Evolutionary conservation across 2,888 invertebrate species (phyloP).

Genomic region (Gastrophysa polygoni): DNA sequence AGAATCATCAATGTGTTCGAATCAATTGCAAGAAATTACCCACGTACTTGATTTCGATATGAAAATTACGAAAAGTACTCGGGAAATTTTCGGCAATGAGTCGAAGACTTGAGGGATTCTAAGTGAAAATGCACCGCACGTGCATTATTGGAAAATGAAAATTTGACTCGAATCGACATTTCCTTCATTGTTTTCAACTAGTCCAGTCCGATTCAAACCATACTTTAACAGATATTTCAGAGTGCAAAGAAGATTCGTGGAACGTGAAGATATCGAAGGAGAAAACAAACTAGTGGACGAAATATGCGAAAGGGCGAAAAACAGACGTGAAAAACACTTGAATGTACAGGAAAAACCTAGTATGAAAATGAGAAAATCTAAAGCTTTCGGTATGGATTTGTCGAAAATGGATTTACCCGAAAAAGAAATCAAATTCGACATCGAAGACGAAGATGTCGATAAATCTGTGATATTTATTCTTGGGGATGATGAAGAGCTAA

Average conservation of each 20-base stretch:
- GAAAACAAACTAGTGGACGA: constrained; percentile 21
- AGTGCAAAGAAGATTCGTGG: constrained; percentile 16
- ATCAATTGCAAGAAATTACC: no score
- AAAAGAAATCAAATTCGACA: constrained; percentile 14
- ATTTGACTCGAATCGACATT: not conserved
- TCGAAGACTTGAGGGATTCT: no score
- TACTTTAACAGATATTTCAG: constrained; percentile 71
- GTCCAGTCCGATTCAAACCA: constrained; percentile 66
- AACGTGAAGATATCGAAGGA: constrained; percentile 9
- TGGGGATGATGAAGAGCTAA: constrained; percentile 72
- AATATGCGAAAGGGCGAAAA: constrained; percentile 17
- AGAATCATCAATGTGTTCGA: no score
- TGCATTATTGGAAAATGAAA: constrained; percentile 31
- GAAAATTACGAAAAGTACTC: no score
- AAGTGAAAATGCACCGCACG: no score
- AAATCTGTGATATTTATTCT: constrained; percentile 70
- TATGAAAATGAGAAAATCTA: constrained; percentile 6
- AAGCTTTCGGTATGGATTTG: constrained; percentile 14
- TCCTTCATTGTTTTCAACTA: not conserved
- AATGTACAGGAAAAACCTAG: not conserved
- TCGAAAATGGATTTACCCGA: constrained; percentile 12
- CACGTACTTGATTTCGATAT: no score
- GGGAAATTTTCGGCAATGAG: no score
- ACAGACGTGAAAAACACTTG: not conserved
- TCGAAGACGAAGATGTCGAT: constrained; percentile 33